Evolutionary conservation across 2,888 invertebrate genomes (phyloP).

Genomic region (Ophion costatus): DNA sequence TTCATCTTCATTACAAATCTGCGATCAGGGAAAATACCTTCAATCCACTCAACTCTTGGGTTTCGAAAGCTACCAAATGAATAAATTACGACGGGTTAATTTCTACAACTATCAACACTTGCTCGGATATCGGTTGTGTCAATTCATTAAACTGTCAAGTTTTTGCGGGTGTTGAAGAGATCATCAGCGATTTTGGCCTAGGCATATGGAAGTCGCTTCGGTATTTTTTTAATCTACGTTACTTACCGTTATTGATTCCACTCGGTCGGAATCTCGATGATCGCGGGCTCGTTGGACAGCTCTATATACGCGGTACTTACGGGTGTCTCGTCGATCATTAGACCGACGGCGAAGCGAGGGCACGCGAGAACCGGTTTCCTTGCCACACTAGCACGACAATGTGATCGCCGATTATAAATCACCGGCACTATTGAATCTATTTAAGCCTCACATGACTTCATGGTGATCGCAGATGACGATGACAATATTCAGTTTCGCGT

Average conservation of each 20-base stretch:
- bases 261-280: constrained; percentile 41
- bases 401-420: constrained; percentile 42
- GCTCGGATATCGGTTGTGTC: constrained; percentile 18
- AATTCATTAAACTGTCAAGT: constrained; percentile 38
- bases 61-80: neutral
- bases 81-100: neutral
- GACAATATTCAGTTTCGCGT: neutral
- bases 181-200: neutral
- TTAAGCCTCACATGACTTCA: constrained; percentile 28
- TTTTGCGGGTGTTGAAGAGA: constrained; percentile 3
- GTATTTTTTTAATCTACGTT: constrained; percentile 47
- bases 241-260: constrained; percentile 51
- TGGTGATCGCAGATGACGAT: constrained; percentile 22
- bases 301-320: constrained; percentile 25
- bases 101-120: constrained; percentile 12
- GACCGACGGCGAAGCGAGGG: constrained; percentile 62
- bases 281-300: constrained; percentile 34
- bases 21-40: neutral
- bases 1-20: too few species aligned
- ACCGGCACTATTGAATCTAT: constrained; percentile 44
- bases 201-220: constrained; percentile 40
- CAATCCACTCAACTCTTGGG: neutral
- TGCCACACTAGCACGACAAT: constrained; percentile 38
- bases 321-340: constrained; percentile 43
- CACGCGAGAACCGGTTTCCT: constrained; percentile 72